phyloP scores from a whole-genome alignment of 1,140 invertebrate species.

The Drosophila ercepeae region DNA sequence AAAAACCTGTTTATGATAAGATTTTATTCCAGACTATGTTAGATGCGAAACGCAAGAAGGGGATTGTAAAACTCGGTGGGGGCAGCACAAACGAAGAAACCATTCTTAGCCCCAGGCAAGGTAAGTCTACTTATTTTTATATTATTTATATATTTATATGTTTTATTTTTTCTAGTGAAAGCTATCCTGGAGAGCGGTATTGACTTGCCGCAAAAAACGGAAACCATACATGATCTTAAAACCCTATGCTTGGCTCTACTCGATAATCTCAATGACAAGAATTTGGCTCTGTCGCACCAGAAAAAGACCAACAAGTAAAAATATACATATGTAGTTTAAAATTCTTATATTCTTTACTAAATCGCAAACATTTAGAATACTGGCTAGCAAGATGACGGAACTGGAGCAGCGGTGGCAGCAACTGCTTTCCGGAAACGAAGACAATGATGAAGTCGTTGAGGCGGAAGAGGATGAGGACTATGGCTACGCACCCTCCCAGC shows the following conservation, averaged over 20 bases:
- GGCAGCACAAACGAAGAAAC: slow-evolving; percentile 83
- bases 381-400: slow-evolving; percentile 86
- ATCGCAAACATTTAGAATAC: slow-evolving; percentile 83
- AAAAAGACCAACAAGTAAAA: slow-evolving; percentile 91
- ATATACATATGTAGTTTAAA: not conserved
- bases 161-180: slow-evolving; percentile 85
- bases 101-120: slow-evolving; percentile 87
- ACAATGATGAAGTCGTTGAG: slow-evolving; percentile 9
- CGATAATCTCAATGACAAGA: slow-evolving; percentile 94
- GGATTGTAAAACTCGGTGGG: slow-evolving; percentile 86
- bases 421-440: slow-evolving; percentile 58
- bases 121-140: slow-evolving; percentile 57
- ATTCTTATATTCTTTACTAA: not conserved
- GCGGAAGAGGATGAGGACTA: slow-evolving; percentile 49
- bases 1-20: too few species aligned
- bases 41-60: slow-evolving; percentile 86
- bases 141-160: not conserved
- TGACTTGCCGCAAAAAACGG: slow-evolving; percentile 88
- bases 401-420: slow-evolving; percentile 85
- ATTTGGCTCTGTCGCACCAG: slow-evolving; percentile 91
- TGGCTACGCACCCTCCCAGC: slow-evolving; percentile 85
- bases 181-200: slow-evolving; percentile 87
- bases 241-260: slow-evolving; percentile 90
- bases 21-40: slow-evolving; percentile 85
- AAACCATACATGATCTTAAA: slow-evolving; percentile 89